Percentiles rank a stretch among this genome's conserved stretches.
phyloP scores from a whole-genome alignment of 2,888 invertebrate genomes.

The Drosophila paramelanica region DNA sequence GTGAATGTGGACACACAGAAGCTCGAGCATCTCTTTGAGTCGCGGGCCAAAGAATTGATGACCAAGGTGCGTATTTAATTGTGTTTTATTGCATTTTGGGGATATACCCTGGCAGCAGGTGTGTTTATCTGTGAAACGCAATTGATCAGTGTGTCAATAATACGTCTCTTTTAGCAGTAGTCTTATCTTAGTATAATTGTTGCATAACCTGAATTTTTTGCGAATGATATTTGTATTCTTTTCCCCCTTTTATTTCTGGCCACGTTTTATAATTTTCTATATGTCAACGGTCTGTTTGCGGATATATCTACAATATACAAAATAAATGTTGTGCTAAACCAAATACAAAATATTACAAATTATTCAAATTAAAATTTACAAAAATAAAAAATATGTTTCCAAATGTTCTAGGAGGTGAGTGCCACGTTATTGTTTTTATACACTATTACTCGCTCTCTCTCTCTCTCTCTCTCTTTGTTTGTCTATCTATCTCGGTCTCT shows the following conservation, averaged over 20 bases:
- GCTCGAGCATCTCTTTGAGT: conserved; percentile 98
- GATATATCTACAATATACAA: conserved; percentile 62
- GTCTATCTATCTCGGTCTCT: conserved; percentile 20
- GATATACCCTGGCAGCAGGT: neutral
- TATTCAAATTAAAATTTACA: conserved; percentile 31
- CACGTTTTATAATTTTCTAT: conserved; percentile 54
- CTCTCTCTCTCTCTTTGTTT: conserved; percentile 19
- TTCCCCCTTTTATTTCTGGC: conserved; percentile 64
- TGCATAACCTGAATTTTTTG: conserved; percentile 47
- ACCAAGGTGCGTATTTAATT: conserved; percentile 90
- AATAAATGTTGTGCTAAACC: conserved; percentile 73
- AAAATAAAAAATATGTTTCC: conserved; percentile 49
- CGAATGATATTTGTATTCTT: conserved; percentile 77
- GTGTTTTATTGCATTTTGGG: neutral
- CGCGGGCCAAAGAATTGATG: conserved; percentile 96
- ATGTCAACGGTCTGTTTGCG: conserved; percentile 74
- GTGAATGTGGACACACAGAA: conserved; percentile 95
- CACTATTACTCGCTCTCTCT: conserved; percentile 49
- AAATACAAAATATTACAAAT: conserved; percentile 50
- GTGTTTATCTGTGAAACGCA: conserved; percentile 23
- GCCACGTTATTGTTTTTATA: conserved; percentile 55
- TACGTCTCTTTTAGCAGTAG: conserved; percentile 32
- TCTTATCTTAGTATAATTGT: conserved; percentile 43
- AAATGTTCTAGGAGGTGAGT: conserved; percentile 82
- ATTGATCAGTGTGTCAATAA: conserved; percentile 46